These are phyloP conservation scores for Pteropus alecto DNA, from an alignment of 2,113 vertebrate genomes.

Conservation along the genomic window DNA sequence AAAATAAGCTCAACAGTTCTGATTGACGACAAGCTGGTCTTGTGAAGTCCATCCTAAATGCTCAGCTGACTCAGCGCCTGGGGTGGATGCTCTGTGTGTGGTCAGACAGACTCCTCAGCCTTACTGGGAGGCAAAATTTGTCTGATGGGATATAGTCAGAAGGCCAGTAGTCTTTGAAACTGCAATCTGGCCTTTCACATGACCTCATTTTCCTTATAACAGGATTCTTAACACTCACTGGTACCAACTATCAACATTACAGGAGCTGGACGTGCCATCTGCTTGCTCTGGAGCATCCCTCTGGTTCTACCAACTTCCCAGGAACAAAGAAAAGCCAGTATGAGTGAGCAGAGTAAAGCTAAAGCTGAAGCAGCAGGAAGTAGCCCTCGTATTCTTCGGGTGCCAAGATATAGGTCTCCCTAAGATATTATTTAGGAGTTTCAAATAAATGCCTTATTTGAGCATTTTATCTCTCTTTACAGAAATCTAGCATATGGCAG, in stretches of 20 bases:
- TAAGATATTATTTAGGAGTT: background rate
- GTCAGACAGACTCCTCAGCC: background rate
- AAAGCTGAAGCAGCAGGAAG: background rate
- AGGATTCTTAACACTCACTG: background rate
- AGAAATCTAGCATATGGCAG: conserved; percentile 71
- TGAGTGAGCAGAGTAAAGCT: background rate
- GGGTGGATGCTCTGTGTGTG: background rate
- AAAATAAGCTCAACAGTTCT: background rate
- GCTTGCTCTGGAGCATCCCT: background rate
- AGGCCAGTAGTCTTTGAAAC: background rate
- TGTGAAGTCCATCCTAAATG: background rate
- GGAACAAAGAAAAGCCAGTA: background rate
- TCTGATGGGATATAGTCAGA: background rate
- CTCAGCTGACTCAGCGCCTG: background rate
- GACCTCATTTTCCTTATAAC: background rate
- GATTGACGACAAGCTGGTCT: background rate
- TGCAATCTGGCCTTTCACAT: background rate
- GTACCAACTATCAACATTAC: background rate
- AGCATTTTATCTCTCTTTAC: conserved; percentile 61
- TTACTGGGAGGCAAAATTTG: background rate
- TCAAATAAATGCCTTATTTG: conserved; percentile 25
- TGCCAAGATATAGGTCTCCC: background rate
- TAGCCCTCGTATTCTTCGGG: background rate
- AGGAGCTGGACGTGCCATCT: background rate
- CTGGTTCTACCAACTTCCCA: background rate